Base-by-base conservation (phyloP, 1,140 invertebrate genomes). In the Drosophila arizonae region DNA sequence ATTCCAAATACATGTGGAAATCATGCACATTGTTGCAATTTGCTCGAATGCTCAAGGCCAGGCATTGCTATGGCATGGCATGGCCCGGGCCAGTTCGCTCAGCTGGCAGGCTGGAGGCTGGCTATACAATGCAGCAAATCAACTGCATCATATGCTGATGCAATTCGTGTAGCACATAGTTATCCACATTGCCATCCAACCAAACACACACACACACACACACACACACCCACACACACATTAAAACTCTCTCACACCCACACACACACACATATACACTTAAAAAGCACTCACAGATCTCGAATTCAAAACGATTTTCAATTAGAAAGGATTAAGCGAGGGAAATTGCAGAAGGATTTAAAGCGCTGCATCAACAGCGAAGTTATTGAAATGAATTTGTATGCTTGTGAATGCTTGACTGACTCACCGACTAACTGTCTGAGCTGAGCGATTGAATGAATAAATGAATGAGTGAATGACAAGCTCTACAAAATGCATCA, bases 351-450 rank as follows among this genome's bases (percentile, higher is more conserved):
- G 68, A 87, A 81, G 82, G 79, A 86, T 67, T 86, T 86, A 86
- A 86, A 87, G 76, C 75, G 74, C 66, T 72, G 67, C 57, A 39
- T 39, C 36, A 52, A 64, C 65, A 63, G 72, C 52, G 61, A 65
- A 86, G 81, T 78, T 87, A 87, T 86, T 87, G 82, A 86, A 86
- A 87, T 81, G 82, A 86, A 79, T 86, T 79, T 82, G 72, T 70
- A 77, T 77, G 61, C 67, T 63, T 58, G 61, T 71, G 39, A 74
- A 51, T 76, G 73, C 70, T 50, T 69, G 76, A 76, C 46, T 75
- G 75, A 67, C 52, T 75, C 73, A 65, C 73, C 71, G 64, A 61
- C 64, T 67, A 39, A 60, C 56, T 71, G 68, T 26, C 13, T 45
- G 51, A 36, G 15, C 10, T 62, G 64, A 62, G 6, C 28, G 15